Percentiles rank a stretch among this genome's conserved stretches.
Conservation (phyloP, 2,888 invertebrate genomes). For the Rhamnusium bicolor region DNA sequence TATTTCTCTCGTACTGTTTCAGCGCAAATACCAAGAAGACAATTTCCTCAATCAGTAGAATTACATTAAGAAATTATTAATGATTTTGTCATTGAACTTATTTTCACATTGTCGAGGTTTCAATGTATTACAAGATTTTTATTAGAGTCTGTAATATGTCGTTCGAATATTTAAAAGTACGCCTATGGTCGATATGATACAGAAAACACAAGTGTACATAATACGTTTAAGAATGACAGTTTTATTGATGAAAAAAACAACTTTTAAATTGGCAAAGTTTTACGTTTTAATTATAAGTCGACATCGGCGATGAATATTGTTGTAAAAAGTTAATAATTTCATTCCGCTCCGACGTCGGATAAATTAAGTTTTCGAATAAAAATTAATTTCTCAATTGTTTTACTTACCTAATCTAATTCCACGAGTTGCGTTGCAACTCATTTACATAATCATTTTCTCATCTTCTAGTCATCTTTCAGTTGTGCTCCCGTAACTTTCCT, state of each 20-base stretch:
- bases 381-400: conserved; percentile 63
- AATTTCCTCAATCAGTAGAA: no score
- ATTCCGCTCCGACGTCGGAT: conserved; percentile 40
- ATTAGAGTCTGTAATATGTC: no score
- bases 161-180: neutral
- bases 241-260: conserved; percentile 34
- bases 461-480: conserved; percentile 16
- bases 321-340: conserved; percentile 59
- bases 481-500: neutral
- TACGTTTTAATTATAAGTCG: conserved; percentile 58
- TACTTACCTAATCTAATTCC: conserved; percentile 61
- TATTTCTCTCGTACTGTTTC: no score
- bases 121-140: no score
- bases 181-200: neutral
- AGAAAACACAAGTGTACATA: conserved; percentile 13
- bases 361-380: conserved; percentile 58
- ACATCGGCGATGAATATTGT: conserved; percentile 55
- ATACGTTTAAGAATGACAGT: conserved; percentile 14
- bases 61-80: no score
- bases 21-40: no score
- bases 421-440: conserved; percentile 41
- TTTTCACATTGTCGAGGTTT: no score
- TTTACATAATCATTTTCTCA: conserved; percentile 48
- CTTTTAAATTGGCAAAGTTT: conserved; percentile 58
- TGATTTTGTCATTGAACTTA: no score